A percentile compares a stretch with the other conserved stretches of the same genome.
These are phyloP conservation scores for Ranitomeya variabilis DNA, from an alignment of 2,113 vertebrate species.

Conservation along the genomic window DNA sequence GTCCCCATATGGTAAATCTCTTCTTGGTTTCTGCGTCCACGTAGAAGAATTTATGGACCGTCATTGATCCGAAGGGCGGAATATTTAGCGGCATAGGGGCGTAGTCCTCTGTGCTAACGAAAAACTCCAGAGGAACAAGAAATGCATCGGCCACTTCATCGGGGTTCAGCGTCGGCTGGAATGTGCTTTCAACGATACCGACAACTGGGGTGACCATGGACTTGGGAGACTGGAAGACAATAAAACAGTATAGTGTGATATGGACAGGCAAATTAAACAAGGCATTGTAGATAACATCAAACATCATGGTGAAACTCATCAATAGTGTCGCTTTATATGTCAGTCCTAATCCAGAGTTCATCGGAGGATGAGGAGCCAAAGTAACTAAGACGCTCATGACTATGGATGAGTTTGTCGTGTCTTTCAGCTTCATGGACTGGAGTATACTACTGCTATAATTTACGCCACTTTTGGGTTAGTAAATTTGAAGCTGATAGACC, in stretches of 20 bases:
- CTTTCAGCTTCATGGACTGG: too few relatives aligned
- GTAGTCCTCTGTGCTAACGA: conserved; percentile 73
- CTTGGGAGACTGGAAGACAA: conserved; percentile 68
- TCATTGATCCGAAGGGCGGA: accelerated
- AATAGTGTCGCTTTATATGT: too few relatives aligned
- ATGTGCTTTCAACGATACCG: conserved; percentile 83
- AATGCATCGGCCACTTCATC: conserved; percentile 88
- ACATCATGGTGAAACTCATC: too few relatives aligned
- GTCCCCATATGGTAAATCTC: conserved; percentile 81
- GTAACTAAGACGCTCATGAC: too few relatives aligned
- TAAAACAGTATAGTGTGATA: neutral
- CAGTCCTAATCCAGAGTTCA: too few relatives aligned
- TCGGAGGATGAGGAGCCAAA: too few relatives aligned
- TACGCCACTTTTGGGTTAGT: too few relatives aligned
- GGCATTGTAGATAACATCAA: too few relatives aligned
- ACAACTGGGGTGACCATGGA: conserved; percentile 85
- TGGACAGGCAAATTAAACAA: neutral
- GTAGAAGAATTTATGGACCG: conserved; percentile 77
- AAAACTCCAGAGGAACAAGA: conserved; percentile 83
- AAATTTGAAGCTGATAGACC: too few relatives aligned
- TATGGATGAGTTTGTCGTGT: too few relatives aligned
- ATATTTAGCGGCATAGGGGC: neutral
- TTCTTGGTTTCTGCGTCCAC: conserved; percentile 66
- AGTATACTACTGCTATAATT: too few relatives aligned
- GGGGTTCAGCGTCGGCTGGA: conserved; percentile 79